Evolutionary conservation across 2,797 vertebrate genomes (phyloP).

Genomic region (Dermochelys coriacea): DNA sequence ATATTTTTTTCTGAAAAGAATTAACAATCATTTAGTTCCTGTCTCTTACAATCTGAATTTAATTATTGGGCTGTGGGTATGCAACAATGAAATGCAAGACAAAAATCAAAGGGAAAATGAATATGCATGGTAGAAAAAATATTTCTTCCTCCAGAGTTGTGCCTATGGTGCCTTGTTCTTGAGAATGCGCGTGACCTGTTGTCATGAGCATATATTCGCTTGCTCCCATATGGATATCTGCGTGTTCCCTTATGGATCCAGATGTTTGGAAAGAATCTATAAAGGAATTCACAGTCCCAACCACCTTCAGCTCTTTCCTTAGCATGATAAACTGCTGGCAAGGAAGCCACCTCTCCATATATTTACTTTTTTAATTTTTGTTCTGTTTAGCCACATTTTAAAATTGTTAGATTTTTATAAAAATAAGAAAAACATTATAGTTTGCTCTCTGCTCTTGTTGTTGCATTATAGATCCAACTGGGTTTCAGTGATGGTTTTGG

Average conservation of each 20-base stretch:
- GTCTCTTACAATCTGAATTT: neutral
- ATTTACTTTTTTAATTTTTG: neutral
- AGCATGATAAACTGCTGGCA: neutral
- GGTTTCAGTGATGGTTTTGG: neutral
- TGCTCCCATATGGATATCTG: neutral
- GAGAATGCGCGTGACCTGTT: neutral
- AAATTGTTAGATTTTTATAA: neutral
- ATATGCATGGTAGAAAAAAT: neutral
- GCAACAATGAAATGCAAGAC: neutral
- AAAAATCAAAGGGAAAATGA: neutral
- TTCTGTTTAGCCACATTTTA: neutral
- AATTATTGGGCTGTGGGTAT: neutral
- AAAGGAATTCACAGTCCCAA: neutral
- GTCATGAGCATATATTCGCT: accelerated
- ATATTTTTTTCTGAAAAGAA: neutral
- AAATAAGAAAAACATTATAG: neutral
- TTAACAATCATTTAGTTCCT: neutral
- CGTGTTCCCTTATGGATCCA: accelerated
- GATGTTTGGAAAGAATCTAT: accelerated
- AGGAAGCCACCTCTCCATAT: neutral
- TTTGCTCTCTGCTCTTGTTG: neutral
- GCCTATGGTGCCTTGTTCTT: neutral
- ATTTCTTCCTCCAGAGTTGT: neutral
- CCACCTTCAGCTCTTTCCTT: neutral
- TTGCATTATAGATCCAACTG: neutral